Conservation (phyloP, 2,113 vertebrate species). For the Rafetus swinhoei region DNA sequence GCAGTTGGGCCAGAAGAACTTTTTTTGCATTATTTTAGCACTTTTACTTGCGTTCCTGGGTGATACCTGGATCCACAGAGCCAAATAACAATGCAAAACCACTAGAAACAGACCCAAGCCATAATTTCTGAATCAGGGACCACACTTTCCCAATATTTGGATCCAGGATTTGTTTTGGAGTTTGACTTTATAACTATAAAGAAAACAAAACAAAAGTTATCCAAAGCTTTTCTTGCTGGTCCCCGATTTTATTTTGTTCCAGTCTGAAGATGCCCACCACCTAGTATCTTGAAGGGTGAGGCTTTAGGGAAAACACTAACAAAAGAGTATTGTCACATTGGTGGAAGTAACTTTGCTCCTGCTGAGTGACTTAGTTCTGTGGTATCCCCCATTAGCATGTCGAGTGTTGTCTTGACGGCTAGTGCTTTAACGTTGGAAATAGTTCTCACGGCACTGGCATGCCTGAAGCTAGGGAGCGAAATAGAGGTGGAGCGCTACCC, state of each 20-base stretch:
- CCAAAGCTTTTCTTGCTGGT: background rate
- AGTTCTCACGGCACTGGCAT: background rate
- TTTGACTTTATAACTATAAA: background rate
- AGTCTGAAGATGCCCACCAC: background rate
- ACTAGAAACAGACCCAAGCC: background rate
- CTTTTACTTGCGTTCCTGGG: background rate
- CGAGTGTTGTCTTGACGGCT: background rate
- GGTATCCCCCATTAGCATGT: background rate
- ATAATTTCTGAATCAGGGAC: background rate
- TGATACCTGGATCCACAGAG: background rate
- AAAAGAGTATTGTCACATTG: background rate
- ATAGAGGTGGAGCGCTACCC: background rate
- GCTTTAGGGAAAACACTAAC: background rate
- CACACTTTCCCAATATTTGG: background rate
- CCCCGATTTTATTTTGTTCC: background rate
- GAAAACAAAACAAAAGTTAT: background rate
- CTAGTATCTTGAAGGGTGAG: background rate
- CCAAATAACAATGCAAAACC: background rate
- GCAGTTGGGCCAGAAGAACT: background rate
- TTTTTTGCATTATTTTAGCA: accelerated
- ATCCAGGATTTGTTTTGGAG: background rate
- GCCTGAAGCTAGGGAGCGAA: background rate
- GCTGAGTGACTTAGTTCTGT: background rate
- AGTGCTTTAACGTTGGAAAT: background rate
- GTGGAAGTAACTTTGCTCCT: background rate